Conservation (phyloP, 35 echinoderm and acorn worm species). For the Chiridota heheva region DNA sequence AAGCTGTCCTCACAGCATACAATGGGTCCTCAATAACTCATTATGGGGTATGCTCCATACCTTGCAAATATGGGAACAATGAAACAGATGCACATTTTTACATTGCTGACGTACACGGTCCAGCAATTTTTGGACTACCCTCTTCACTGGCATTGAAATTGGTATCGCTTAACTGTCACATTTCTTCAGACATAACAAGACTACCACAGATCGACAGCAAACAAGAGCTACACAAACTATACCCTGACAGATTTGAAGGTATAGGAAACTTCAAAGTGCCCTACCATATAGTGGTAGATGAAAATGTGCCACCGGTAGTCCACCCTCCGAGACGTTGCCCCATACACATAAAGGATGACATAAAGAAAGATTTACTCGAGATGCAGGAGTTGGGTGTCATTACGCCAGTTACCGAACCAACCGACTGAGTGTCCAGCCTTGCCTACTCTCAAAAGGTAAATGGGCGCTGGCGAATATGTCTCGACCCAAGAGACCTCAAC, state of each 20-base stretch:
- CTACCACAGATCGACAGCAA: not conserved
- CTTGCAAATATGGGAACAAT: no score
- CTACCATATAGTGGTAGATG: constrained; percentile 38
- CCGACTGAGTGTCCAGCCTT: constrained; percentile 65
- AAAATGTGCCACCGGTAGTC: constrained; percentile 41
- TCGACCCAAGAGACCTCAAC: constrained; percentile 78
- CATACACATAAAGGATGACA: constrained; percentile 57
- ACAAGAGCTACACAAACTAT: constrained; percentile 2
- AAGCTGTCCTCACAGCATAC: no score
- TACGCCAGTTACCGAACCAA: constrained; percentile 52
- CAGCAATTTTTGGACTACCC: constrained; percentile 20
- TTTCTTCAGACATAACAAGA: not conserved
- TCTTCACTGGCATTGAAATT: not conserved
- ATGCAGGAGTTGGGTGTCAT: constrained; percentile 63
- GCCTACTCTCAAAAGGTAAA: constrained; percentile 33
- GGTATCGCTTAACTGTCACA: constrained; percentile 15
- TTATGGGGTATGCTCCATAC: no score
- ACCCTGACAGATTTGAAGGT: constrained; percentile 41
- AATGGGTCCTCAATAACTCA: no score
- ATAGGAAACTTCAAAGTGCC: constrained; percentile 47
- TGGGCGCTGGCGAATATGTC: constrained; percentile 44
- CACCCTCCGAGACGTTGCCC: constrained; percentile 51
- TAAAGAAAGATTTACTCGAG: constrained; percentile 53
- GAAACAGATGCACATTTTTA: constrained; percentile 9
- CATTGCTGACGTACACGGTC: constrained; percentile 24